Evolutionary conservation across 2,797 vertebrate species (phyloP).

Genomic region (Lerista edwardsae): DNA sequence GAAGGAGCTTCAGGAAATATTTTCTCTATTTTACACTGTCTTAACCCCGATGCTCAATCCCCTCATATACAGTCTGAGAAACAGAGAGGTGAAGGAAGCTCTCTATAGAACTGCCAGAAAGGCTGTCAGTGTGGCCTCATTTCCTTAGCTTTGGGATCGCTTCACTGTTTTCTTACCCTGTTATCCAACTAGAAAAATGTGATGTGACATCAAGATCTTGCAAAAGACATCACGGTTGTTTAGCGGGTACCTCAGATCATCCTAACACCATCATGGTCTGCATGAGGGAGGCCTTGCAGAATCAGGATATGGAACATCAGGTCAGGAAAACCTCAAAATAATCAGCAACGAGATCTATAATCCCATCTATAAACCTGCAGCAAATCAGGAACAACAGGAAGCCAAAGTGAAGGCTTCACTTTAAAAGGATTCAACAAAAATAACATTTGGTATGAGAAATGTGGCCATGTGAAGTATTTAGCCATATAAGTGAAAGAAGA

Average conservation of each 20-base stretch:
- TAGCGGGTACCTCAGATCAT: not conserved
- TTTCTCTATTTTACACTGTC: slow-evolving; percentile 60
- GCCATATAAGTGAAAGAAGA: too few species aligned
- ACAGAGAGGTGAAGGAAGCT: slow-evolving; percentile 58
- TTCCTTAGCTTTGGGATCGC: not conserved
- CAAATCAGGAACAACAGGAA: not conserved
- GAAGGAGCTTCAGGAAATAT: slow-evolving; percentile 44
- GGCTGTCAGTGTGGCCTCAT: not conserved
- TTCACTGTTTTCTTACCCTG: not conserved
- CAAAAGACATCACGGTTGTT: not conserved
- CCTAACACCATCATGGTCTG: too few species aligned
- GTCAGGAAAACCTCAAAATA: not conserved
- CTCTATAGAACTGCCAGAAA: slow-evolving; percentile 47
- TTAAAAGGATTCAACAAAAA: not conserved
- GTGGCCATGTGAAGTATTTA: too few species aligned
- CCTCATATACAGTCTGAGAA: slow-evolving; percentile 64
- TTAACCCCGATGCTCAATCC: slow-evolving; percentile 60
- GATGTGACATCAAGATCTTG: too few species aligned
- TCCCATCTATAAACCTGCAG: too few species aligned
- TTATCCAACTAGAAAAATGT: not conserved
- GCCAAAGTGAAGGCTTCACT: not conserved
- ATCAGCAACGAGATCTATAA: not conserved
- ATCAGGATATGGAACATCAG: not conserved
- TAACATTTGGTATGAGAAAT: too few species aligned
- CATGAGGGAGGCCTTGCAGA: not conserved